Percentiles rank a stretch among this genome's conserved stretches.
phyloP scores from a whole-genome alignment of 2,888 invertebrate genomes.

The Athripsodes cinereus region DNA sequence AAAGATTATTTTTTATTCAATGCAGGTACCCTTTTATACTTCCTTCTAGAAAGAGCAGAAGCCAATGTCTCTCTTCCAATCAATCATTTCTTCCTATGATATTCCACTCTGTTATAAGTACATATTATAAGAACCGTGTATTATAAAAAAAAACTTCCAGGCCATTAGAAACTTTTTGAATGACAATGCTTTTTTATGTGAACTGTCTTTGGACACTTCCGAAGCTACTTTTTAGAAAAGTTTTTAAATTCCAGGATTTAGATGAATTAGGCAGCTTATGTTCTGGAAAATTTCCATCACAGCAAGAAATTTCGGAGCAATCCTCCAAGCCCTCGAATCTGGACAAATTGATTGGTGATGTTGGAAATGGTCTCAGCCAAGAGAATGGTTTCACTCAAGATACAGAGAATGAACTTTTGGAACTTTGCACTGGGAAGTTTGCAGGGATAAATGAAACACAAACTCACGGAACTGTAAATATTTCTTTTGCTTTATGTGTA shows the following conservation, averaged over 20 bases:
- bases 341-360: constrained; percentile 1
- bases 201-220: no score
- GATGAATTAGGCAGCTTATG: constrained; percentile 51
- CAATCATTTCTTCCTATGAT: no score
- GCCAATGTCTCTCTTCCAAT: no score
- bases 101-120: no score
- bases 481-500: no score
- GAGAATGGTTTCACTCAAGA: constrained; percentile 16
- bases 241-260: constrained; percentile 33
- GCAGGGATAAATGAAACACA: constrained; percentile 30
- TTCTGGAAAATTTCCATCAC: constrained; percentile 52
- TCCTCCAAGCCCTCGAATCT: constrained; percentile 6
- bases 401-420: constrained; percentile 47
- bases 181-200: no score
- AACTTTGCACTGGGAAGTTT: constrained; percentile 54
- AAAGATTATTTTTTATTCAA: no score
- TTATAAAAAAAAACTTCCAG: no score
- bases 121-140: no score
- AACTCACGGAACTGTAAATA: neutral
- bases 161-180: no score
- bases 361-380: constrained; percentile 30
- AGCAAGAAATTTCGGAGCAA: constrained; percentile 16
- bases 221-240: neutral
- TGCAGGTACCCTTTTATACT: no score
- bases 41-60: no score